phyloP scores from a whole-genome alignment of 2,797 vertebrate species.

The Denticeps clupeoides region DNA sequence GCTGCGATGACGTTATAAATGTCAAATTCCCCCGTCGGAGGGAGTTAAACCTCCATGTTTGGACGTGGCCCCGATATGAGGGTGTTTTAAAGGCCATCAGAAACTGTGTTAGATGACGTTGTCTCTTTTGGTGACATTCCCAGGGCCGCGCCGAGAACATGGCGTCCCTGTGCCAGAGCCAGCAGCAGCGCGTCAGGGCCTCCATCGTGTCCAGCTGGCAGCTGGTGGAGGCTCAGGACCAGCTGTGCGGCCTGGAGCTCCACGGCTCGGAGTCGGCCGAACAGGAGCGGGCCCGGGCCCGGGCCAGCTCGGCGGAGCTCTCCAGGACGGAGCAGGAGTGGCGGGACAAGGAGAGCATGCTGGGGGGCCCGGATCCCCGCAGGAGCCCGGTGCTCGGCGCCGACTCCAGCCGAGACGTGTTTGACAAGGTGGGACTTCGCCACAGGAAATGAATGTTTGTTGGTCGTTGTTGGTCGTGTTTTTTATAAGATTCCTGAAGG shows the following conservation, averaged over 20 bases:
- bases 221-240: constrained; percentile 87
- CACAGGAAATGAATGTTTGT: background rate
- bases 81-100: too few species aligned
- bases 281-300: constrained; percentile 78
- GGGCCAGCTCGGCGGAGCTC: constrained; percentile 68
- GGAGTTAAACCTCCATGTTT: too few species aligned
- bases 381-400: constrained; percentile 67
- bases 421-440: constrained; percentile 81
- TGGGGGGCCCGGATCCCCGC: constrained; percentile 64
- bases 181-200: constrained; percentile 78
- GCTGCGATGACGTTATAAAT: too few species aligned
- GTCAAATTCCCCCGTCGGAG: too few species aligned
- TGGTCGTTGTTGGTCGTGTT: background rate
- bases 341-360: constrained; percentile 84
- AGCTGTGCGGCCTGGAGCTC: constrained; percentile 80
- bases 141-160: constrained; percentile 61
- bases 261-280: constrained; percentile 86
- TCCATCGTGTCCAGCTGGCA: constrained; percentile 87
- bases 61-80: too few species aligned
- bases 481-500: background rate
- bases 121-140: background rate
- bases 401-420: constrained; percentile 76
- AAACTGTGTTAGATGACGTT: background rate
- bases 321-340: constrained; percentile 81
- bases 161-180: constrained; percentile 76